Percentiles rank a stretch among this genome's conserved stretches.
Conservation (phyloP, 2,888 invertebrate species). For the Acleris emargana region DNA sequence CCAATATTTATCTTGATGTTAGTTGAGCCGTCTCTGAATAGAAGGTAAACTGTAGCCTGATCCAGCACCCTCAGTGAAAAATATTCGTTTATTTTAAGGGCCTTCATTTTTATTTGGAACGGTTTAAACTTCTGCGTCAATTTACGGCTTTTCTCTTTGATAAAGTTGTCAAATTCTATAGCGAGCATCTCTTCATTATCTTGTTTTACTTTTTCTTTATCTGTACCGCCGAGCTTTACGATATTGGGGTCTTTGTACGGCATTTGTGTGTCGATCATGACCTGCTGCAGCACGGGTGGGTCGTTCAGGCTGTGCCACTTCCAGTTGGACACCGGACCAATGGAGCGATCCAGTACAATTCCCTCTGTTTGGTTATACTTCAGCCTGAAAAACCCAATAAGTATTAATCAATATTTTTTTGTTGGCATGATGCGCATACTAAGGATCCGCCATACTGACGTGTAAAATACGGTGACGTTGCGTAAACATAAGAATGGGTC, state of each 20-base stretch:
- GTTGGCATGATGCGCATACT: too few species aligned
- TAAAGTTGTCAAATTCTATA: slow-evolving; percentile 74
- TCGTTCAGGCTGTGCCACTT: slow-evolving; percentile 78
- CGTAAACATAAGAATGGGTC: too few species aligned
- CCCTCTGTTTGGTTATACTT: slow-evolving; percentile 80
- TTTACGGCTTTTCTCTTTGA: slow-evolving; percentile 73
- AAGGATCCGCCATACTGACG: too few species aligned
- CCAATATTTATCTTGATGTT: slow-evolving; percentile 73
- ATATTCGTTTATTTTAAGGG: slow-evolving; percentile 73
- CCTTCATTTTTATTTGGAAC: slow-evolving; percentile 77
- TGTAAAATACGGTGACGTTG: too few species aligned
- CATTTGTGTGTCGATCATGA: slow-evolving; percentile 76
- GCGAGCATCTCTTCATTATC: slow-evolving; percentile 75
- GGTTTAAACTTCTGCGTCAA: slow-evolving; percentile 68
- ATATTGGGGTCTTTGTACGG: slow-evolving; percentile 69
- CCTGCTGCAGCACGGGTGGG: slow-evolving; percentile 72
- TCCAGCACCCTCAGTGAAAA: slow-evolving; percentile 72
- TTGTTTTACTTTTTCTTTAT: slow-evolving; percentile 45
- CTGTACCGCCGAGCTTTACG: slow-evolving; percentile 54
- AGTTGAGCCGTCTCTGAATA: slow-evolving; percentile 68
- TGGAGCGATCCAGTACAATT: slow-evolving; percentile 65
- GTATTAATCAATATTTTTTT: neutral
- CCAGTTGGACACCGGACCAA: slow-evolving; percentile 75
- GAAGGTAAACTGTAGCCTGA: slow-evolving; percentile 69
- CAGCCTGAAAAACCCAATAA: slow-evolving; percentile 49